Evolutionary conservation across 2,113 vertebrate species (phyloP), one percentile per base, ranked within the genome.

Genomic region (Morphnarchus princeps): DNA sequence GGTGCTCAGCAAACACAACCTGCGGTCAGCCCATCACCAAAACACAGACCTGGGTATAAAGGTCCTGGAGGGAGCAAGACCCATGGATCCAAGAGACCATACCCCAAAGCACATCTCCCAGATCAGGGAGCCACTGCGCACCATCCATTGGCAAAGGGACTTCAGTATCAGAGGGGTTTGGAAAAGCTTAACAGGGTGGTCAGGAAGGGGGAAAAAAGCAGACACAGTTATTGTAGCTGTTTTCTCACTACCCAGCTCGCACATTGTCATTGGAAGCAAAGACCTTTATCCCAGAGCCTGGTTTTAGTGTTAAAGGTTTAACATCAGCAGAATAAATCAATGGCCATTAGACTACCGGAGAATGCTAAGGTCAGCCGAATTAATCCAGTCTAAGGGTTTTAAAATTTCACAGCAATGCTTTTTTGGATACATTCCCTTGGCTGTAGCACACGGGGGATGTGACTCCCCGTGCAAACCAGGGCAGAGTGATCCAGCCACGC

Each of bases 381-480:
- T 14, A 32, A 69, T 19, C 45, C 71, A 49, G 21, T 31, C 45
- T 34, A 19, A 76, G 28, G 45, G 28, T 16, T 57, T 87, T 69
- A 29, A 90, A 40, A 24, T 25, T 42, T 31, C 62, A 26, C 0
- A 47, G 61, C 47, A 22, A 6, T 18, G 72, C 15, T 66, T 61
- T 57, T 38, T 28, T 47, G 47, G 55, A 24, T 13, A 62, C 1
- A 0, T 40, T 65, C 47, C 43, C 31, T 36, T 5, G 1, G 73
- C 80, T 43, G 93, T 6, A 59, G 45, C 67, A 20, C 57, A 10
- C 18, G 1, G 2, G 43, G 40, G 52, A 24, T 59, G 61, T 2
- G 5, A 22, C 18, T 38, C 16, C 3, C 19, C 0, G 0, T 17
- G 32, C 49, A 50, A 45, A 62, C 1, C 3, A 7, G 47, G 32